Conservation (phyloP, 1,140 invertebrate species). For the Drosophila kanapiae region DNA sequence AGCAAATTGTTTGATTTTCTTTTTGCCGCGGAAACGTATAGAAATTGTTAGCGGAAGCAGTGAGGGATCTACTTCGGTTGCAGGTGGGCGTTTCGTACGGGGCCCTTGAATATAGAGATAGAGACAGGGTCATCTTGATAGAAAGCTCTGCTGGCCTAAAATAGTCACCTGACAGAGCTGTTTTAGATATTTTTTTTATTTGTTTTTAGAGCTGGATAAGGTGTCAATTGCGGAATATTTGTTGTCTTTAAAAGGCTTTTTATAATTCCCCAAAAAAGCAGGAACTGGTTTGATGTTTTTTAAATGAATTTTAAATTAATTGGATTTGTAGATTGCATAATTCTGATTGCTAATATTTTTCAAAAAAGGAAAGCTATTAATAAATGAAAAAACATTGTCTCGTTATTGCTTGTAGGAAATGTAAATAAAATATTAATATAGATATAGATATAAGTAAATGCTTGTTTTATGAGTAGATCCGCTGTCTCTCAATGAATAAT, state of each 20-base stretch:
- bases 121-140: constrained; percentile 6
- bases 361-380: background rate
- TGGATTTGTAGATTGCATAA: background rate
- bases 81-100: constrained; percentile 37
- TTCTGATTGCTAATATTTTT: background rate
- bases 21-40: constrained; percentile 63
- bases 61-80: constrained; percentile 36
- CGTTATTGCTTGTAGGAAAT: too few species aligned
- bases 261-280: background rate
- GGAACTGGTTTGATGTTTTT: background rate
- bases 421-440: too few species aligned
- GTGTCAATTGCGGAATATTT: background rate
- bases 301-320: background rate
- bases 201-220: background rate
- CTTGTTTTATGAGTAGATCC: too few species aligned
- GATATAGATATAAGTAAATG: too few species aligned
- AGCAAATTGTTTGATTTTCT: constrained; percentile 72
- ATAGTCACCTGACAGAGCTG: constrained; percentile 5
- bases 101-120: constrained; percentile 27
- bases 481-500: background rate
- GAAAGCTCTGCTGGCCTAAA: background rate
- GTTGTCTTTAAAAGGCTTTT: background rate
- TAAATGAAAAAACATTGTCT: too few species aligned
- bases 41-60: constrained; percentile 64
- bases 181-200: background rate